Evolutionary conservation across 2,888 invertebrate species (phyloP).

Genomic region (Drosophila anceps): DNA sequence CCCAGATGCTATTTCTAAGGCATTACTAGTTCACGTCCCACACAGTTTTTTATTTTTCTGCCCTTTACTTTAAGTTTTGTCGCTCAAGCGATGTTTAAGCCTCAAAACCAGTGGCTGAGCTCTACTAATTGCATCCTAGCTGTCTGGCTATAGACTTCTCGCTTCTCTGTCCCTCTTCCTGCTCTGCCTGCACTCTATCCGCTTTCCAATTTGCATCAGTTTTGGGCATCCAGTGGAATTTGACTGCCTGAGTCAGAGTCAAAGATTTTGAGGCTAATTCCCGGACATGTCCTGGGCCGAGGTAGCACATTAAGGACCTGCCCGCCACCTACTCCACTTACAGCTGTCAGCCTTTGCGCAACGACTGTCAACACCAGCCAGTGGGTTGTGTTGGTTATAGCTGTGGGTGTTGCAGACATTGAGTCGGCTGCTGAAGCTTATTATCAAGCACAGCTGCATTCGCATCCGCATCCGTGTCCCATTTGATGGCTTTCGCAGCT

Average conservation of each 20-base stretch:
- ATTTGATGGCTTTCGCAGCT: slow-evolving; percentile 38
- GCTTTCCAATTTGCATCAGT: slow-evolving; percentile 29
- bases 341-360: slow-evolving; percentile 59
- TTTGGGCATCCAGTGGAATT: slow-evolving; percentile 18
- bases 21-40: too few species aligned
- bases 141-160: slow-evolving; percentile 16
- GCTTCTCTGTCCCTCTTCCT: neutral
- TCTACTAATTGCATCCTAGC: slow-evolving; percentile 40
- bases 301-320: slow-evolving; percentile 16
- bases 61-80: neutral
- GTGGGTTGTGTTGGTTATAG: neutral
- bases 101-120: neutral
- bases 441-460: slow-evolving; percentile 65
- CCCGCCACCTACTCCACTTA: slow-evolving; percentile 55
- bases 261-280: slow-evolving; percentile 53
- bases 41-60: neutral
- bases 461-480: slow-evolving; percentile 45
- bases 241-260: slow-evolving; percentile 34
- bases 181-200: neutral
- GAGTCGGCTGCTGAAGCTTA: slow-evolving; percentile 57
- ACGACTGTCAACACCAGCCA: slow-evolving; percentile 43
- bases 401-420: slow-evolving; percentile 32
- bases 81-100: neutral
- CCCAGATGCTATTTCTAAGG: too few species aligned
- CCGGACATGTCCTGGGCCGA: slow-evolving; percentile 20